Base-by-base conservation (phyloP, 2,888 invertebrate species). In the Xanthia icteritia region DNA sequence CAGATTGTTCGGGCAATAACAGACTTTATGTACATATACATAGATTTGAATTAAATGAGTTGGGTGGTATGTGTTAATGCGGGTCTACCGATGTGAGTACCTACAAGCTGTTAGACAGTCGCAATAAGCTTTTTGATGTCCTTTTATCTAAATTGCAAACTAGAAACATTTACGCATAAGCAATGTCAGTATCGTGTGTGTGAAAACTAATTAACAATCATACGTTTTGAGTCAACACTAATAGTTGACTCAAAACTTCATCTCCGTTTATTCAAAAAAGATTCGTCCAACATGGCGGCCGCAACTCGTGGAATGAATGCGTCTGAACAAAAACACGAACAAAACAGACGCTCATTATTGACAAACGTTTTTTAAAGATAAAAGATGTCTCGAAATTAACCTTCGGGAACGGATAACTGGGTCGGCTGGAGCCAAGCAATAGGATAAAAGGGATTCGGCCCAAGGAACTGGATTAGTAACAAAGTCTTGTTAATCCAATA, bases 401-500 rank as follows among this genome's bases (percentile, higher is more conserved):
- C 90, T 91, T 85, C 81, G 73, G 72, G 81, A 88, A 88, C 85
- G 84, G 83, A 89, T 88, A 89, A 85, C 89, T 87, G 78, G 85
- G 84, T 73, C 73, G 80, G 74, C 81, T 77, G 80, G 78, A 65
- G 81, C 82, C 85, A 85, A 89, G 89, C 89, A 90, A 90, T 91
- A 85, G 90, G 90, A 92, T 92, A 92, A 94, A 94, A 92, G 91
- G 91, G 91, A 93, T 93, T 89, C 88, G 86, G 89, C 89, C 86
- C 83, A 90, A 93, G 91, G 84, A 92, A 93, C 92, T 88, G 93
- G 92, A 93, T 94, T 93, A 92, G 91, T 91, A 89, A 92, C 91
- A 89, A 91, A 92, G 90, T 90, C 91, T 89, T 91, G 90, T 92
- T 94, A 95, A 94, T 94, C 94, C 92, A 89, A 93, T 93, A 93